Evolutionary conservation across 2,888 invertebrate species (phyloP).

Genomic region (Melieria omissa): DNA sequence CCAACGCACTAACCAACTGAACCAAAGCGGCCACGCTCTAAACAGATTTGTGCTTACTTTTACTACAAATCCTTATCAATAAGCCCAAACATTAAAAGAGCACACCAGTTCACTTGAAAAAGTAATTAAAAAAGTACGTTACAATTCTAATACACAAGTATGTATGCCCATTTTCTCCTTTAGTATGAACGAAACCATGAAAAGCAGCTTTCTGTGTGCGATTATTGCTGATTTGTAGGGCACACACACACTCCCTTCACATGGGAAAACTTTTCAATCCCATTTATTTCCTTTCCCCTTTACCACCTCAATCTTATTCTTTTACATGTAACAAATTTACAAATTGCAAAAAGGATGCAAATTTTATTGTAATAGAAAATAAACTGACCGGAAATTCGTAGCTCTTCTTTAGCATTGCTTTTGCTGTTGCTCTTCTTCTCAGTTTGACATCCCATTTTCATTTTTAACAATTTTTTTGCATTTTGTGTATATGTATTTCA

Average conservation of each 20-base stretch:
- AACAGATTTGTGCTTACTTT: not conserved
- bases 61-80: conserved; percentile 8
- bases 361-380: conserved; percentile 37
- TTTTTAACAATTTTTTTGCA: not conserved
- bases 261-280: not conserved
- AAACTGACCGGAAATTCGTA: conserved; percentile 41
- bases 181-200: not conserved
- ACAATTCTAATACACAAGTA: not conserved
- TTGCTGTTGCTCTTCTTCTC: too few relatives aligned
- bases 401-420: not conserved
- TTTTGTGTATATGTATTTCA: not conserved
- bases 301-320: not conserved
- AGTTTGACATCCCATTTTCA: not conserved
- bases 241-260: not conserved
- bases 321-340: conserved; percentile 17
- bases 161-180: not conserved
- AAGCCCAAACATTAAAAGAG: conserved; percentile 5
- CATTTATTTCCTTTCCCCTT: not conserved
- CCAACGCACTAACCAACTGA: not conserved
- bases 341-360: conserved; percentile 18
- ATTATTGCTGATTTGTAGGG: conserved; percentile 6
- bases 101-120: conserved; percentile 19
- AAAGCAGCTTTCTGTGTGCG: conserved; percentile 5
- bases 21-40: too few relatives aligned
- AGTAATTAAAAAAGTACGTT: conserved; percentile 6